Percentiles rank a stretch among this genome's conserved stretches.
Evolutionary conservation across 2,888 invertebrate species (phyloP).

Genomic region (Heliconius charithonia): DNA sequence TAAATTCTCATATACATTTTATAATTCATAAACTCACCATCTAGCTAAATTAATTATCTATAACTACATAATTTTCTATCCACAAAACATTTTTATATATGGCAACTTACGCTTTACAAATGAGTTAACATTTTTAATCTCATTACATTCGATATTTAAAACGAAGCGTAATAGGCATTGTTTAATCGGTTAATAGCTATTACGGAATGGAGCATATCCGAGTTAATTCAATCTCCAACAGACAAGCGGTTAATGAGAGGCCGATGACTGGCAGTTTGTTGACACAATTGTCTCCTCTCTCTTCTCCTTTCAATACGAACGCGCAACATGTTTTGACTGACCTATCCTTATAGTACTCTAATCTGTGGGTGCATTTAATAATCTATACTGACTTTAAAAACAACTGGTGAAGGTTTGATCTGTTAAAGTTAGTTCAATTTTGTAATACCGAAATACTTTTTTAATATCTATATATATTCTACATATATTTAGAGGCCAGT

Average conservation of each 20-base stretch:
- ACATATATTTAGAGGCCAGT: too few relatives aligned
- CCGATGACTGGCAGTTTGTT: constrained; percentile 73
- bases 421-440: neutral
- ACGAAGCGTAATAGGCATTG: constrained; percentile 56
- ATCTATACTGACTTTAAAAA: constrained; percentile 41
- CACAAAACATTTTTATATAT: constrained; percentile 8
- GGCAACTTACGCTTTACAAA: constrained; percentile 11
- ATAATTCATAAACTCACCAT: neutral
- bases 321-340: constrained; percentile 60
- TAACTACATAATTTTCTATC: neutral
- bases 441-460: neutral
- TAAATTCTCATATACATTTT: neutral
- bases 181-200: constrained; percentile 70
- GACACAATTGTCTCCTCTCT: constrained; percentile 52
- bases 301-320: constrained; percentile 52
- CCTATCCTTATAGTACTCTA: constrained; percentile 52
- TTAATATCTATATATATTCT: too few relatives aligned
- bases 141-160: constrained; percentile 41
- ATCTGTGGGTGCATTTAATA: constrained; percentile 57
- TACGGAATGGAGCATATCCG: constrained; percentile 63
- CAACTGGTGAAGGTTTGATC: constrained; percentile 14
- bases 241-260: constrained; percentile 75
- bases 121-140: constrained; percentile 36
- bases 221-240: constrained; percentile 77
- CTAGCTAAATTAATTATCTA: neutral